These are phyloP conservation scores for Thymelicus lineola DNA, from an alignment of 2,888 invertebrate species.

Conservation along the genomic window DNA sequence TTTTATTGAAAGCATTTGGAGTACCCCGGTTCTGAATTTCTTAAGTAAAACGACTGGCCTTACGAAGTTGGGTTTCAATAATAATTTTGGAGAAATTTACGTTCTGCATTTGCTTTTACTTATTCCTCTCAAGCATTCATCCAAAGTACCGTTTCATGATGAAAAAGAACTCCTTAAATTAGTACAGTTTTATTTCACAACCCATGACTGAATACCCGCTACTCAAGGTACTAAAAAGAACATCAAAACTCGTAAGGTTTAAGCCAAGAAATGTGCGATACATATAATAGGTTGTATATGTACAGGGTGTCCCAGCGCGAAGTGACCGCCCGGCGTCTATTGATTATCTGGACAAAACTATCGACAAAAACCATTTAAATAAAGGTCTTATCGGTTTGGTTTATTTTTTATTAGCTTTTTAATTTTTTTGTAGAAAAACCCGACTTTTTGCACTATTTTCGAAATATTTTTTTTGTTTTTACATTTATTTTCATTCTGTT, in stretches of 20 bases:
- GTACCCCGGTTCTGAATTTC: slow-evolving; percentile 62
- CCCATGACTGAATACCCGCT: slow-evolving; percentile 16
- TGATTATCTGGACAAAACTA: too few relatives aligned
- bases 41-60: slow-evolving; percentile 59
- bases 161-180: slow-evolving; percentile 31
- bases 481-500: too few relatives aligned
- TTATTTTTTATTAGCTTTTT: too few relatives aligned
- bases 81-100: slow-evolving; percentile 44
- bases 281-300: not conserved
- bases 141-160: slow-evolving; percentile 33
- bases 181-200: slow-evolving; percentile 29
- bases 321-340: too few relatives aligned
- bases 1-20: slow-evolving; percentile 55
- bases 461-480: too few relatives aligned
- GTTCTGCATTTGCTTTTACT: slow-evolving; percentile 42
- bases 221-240: slow-evolving; percentile 22
- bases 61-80: slow-evolving; percentile 46
- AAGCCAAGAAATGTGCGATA: not conserved
- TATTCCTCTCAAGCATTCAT: slow-evolving; percentile 35
- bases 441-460: too few relatives aligned
- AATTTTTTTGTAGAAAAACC: too few relatives aligned
- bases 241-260: not conserved
- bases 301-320: too few relatives aligned
- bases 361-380: too few relatives aligned
- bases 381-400: too few relatives aligned